These are phyloP conservation scores for Teleopsis dalmanni DNA, from an alignment of 1,140 invertebrate species.

Conservation along the genomic window DNA sequence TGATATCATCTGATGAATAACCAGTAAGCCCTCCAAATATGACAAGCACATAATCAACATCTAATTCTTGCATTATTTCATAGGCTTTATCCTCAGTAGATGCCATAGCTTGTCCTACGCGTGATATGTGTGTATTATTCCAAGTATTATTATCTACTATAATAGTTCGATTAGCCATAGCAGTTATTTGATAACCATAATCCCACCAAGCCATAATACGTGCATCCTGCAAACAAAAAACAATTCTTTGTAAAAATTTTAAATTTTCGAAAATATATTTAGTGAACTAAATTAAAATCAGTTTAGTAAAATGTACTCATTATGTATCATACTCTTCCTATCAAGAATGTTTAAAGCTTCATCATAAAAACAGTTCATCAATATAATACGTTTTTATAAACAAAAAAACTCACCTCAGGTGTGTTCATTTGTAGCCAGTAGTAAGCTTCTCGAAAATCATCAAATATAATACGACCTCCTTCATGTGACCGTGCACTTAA, in stretches of 20 bases:
- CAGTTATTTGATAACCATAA: constrained; percentile 99
- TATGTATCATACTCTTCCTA: constrained; percentile 23
- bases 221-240: constrained; percentile 59
- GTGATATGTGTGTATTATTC: constrained; percentile 98
- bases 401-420: constrained; percentile 55
- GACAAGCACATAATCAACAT: constrained; percentile 96
- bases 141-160: constrained; percentile 99
- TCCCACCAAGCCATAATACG: constrained; percentile 99
- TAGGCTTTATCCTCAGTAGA: constrained; percentile 93
- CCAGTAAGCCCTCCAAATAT: constrained; percentile 97
- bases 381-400: neutral
- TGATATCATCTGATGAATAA: constrained; percentile 98
- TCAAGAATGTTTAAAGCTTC: constrained; percentile 19
- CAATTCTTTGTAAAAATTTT: too few species aligned
- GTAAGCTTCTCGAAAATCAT: constrained; percentile 95
- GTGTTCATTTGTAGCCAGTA: constrained; percentile 98
- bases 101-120: constrained; percentile 96
- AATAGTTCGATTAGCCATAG: constrained; percentile 97
- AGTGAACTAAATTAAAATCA: constrained; percentile 2
- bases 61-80: constrained; percentile 93
- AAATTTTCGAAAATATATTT: neutral
- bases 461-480: constrained; percentile 91
- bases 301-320: constrained; percentile 16
- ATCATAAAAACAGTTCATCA: constrained; percentile 7
- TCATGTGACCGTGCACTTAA: constrained; percentile 90